phyloP scores from a whole-genome alignment of 2,888 invertebrate genomes.

The Coelogynopora nodosa region DNA sequence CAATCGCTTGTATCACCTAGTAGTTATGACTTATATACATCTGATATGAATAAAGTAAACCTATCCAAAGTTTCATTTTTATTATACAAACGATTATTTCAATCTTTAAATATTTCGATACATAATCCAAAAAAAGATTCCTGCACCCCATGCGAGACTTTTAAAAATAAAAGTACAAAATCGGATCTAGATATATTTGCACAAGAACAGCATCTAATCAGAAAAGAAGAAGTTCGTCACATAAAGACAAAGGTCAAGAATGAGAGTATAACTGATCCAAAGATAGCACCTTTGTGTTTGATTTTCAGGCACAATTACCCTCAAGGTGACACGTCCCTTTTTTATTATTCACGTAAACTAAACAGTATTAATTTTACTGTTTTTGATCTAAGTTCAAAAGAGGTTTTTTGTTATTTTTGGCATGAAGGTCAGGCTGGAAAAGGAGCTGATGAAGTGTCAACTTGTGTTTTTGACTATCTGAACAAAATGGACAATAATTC shows the following conservation, averaged over 20 bases:
- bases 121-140: not conserved
- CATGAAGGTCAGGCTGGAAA: not conserved
- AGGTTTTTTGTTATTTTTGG: not conserved
- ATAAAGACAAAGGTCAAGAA: not conserved
- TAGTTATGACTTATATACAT: not conserved
- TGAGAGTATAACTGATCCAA: not conserved
- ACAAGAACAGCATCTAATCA: not conserved
- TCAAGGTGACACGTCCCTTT: not conserved
- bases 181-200: not conserved
- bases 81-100: not conserved
- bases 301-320: not conserved
- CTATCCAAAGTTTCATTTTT: not conserved
- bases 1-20: not conserved
- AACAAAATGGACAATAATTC: conserved; percentile 13
- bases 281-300: not conserved
- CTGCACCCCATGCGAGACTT: not conserved
- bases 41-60: not conserved
- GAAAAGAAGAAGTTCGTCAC: not conserved
- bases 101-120: not conserved
- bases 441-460: not conserved
- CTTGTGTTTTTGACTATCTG: not conserved
- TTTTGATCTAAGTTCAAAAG: not conserved
- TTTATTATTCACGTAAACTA: not conserved
- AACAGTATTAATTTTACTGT: not conserved
- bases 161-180: not conserved